phyloP scores from a whole-genome alignment of 2,888 invertebrate genomes.

The Eristalis pertinax region DNA sequence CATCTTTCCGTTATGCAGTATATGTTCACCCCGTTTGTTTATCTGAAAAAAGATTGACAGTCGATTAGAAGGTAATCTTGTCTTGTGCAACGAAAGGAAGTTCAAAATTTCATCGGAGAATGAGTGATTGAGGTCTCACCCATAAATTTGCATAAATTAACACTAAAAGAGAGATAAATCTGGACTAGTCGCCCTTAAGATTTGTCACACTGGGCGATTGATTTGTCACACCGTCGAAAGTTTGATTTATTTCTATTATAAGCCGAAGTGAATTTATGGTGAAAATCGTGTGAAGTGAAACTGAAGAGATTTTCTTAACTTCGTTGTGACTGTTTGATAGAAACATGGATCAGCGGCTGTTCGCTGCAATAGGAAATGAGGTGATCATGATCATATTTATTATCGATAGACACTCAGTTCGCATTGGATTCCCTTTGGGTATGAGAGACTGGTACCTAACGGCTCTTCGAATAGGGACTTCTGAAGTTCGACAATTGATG shows the following conservation, averaged over 20 bases:
- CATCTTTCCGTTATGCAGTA: constrained; percentile 26
- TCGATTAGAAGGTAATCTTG: background rate
- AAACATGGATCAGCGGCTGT: no score
- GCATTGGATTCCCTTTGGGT: no score
- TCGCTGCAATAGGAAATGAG: no score
- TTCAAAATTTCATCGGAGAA: background rate
- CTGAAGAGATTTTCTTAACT: no score
- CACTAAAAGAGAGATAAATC: background rate
- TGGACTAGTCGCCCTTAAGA: background rate
- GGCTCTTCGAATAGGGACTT: no score
- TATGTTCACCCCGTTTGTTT: background rate
- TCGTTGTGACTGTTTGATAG: no score
- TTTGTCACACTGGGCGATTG: background rate
- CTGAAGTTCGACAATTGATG: no score
- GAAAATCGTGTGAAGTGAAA: no score
- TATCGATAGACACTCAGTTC: no score
- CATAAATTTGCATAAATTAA: background rate
- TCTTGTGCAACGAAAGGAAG: background rate
- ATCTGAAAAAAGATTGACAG: background rate
- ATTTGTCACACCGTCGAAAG: background rate
- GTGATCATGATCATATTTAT: no score
- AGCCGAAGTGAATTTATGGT: background rate
- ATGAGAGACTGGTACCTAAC: no score
- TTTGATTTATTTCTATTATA: background rate
- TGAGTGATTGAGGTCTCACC: background rate